A percentile compares a stretch with the other conserved stretches of the same genome.
These are phyloP conservation scores for Capitulum mitella DNA, from an alignment of 2,888 invertebrate genomes.

Conservation along the genomic window DNA sequence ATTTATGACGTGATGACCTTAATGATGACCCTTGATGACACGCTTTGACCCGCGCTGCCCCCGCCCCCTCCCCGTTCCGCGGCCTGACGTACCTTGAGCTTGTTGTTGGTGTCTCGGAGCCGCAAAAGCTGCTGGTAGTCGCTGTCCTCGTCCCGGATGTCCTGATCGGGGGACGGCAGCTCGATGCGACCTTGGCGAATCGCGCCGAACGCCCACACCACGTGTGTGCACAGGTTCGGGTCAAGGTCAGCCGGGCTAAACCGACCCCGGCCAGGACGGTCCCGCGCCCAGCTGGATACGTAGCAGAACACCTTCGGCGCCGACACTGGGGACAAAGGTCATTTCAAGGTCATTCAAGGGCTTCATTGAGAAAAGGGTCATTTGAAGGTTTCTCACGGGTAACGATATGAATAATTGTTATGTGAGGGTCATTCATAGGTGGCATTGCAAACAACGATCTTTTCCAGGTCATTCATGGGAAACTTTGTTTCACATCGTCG, in stretches of 20 bases:
- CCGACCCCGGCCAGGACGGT: conserved; percentile 77
- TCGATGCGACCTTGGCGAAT: conserved; percentile 74
- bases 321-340: conserved; percentile 53
- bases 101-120: conserved; percentile 65
- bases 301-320: conserved; percentile 88
- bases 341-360: background rate
- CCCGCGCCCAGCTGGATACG: conserved; percentile 92
- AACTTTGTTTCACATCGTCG: too few relatives aligned
- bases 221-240: conserved; percentile 81
- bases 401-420: too few relatives aligned
- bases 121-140: conserved; percentile 77
- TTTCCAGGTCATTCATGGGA: too few relatives aligned
- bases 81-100: conserved; percentile 72
- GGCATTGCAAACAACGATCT: too few relatives aligned
- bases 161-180: conserved; percentile 72
- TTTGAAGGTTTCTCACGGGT: too few relatives aligned
- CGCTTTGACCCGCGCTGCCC: too few relatives aligned
- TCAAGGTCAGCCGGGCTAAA: conserved; percentile 86
- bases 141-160: conserved; percentile 44
- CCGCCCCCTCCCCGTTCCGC: too few relatives aligned
- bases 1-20: too few relatives aligned
- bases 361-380: too few relatives aligned
- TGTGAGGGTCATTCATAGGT: too few relatives aligned
- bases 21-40: too few relatives aligned
- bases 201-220: conserved; percentile 91